These are phyloP conservation scores for Lepidothrix coronata DNA, from an alignment of 2,113 vertebrate genomes.

Conservation along the genomic window DNA sequence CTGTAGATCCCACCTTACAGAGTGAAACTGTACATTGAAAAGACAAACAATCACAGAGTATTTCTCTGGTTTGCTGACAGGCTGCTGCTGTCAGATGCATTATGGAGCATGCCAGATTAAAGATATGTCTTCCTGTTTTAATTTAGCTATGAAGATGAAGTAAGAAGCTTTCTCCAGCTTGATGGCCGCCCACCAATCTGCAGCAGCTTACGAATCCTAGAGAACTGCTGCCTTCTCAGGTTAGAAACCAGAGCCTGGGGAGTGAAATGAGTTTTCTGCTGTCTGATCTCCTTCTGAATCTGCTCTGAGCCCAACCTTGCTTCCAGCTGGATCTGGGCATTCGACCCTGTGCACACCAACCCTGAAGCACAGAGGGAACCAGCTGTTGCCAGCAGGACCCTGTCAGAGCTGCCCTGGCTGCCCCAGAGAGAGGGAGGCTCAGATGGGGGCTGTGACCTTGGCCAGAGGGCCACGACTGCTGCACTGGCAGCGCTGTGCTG, in stretches of 20 bases:
- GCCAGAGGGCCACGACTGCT: neutral
- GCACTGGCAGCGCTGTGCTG: neutral
- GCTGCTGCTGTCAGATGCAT: neutral
- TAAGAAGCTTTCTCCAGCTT: neutral
- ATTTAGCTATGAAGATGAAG: constrained; percentile 48
- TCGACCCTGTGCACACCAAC: neutral
- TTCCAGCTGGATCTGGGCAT: neutral
- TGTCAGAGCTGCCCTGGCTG: neutral
- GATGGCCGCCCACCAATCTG: neutral
- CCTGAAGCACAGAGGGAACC: neutral
- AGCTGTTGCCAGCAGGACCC: neutral
- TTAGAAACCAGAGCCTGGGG: neutral
- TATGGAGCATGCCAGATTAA: neutral
- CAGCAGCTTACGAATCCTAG: neutral
- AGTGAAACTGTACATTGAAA: neutral
- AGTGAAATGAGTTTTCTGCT: neutral
- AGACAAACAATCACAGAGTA: neutral
- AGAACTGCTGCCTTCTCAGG: constrained; percentile 49
- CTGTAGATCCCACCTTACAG: neutral
- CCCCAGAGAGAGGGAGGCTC: neutral
- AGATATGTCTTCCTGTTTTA: neutral
- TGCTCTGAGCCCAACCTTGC: neutral
- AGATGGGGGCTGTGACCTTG: neutral
- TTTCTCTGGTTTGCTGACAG: neutral
- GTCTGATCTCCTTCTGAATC: neutral